Conservation (phyloP, 2,797 vertebrate genomes). For the Anabas testudineus region DNA sequence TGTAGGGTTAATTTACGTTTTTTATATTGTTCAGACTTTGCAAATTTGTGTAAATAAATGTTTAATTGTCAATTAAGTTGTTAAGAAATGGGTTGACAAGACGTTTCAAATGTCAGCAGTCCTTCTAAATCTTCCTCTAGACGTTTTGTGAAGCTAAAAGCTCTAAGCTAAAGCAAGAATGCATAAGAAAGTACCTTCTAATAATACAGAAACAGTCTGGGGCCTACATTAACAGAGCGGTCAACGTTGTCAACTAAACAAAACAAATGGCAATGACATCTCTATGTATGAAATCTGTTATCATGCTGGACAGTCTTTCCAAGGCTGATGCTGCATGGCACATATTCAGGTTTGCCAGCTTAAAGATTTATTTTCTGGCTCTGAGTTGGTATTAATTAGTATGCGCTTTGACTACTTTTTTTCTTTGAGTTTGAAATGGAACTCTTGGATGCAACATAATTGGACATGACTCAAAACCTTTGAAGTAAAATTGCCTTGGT, state of each 20-base stretch:
- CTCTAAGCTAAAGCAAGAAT: too few relatives aligned
- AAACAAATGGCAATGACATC: background rate
- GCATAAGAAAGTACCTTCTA: too few relatives aligned
- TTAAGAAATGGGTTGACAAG: too few relatives aligned
- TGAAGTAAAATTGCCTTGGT: conserved; percentile 82
- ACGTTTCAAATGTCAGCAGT: too few relatives aligned
- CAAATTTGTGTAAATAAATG: background rate
- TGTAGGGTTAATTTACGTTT: conserved; percentile 46
- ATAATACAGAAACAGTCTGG: too few relatives aligned
- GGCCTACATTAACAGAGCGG: too few relatives aligned
- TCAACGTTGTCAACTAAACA: too few relatives aligned
- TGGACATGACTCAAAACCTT: conserved; percentile 76
- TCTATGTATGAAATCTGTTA: background rate
- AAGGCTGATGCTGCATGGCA: conserved; percentile 38
- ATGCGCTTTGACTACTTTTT: conserved; percentile 74
- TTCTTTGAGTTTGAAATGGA: conserved; percentile 62
- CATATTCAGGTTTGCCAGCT: conserved; percentile 53
- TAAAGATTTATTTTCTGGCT: conserved; percentile 62
- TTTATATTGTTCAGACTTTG: conserved; percentile 1
- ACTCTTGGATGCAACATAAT: conserved; percentile 74
- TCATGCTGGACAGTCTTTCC: conserved; percentile 13
- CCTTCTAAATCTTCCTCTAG: too few relatives aligned
- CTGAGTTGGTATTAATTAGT: conserved; percentile 72
- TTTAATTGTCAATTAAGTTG: background rate
- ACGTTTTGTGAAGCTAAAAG: too few relatives aligned